Conservation (phyloP, 2,888 invertebrate species). For the Cerceris rybyensis region DNA sequence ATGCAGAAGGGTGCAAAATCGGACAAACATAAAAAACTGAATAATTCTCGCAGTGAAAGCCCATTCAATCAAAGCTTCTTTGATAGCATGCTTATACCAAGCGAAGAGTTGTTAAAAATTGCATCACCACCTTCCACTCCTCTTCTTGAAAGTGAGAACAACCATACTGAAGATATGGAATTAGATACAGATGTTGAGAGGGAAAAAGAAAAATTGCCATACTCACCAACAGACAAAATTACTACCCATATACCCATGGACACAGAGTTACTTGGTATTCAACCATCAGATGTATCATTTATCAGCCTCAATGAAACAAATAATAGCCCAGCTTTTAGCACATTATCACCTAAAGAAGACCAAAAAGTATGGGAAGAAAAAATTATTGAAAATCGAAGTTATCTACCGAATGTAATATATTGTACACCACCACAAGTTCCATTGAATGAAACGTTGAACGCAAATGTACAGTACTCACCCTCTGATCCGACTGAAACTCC, state of each 20-base stretch:
- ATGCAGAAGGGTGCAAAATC: conserved; percentile 56
- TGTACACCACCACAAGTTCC: conserved; percentile 3
- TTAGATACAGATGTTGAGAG: conserved; percentile 78
- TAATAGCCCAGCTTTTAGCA: conserved; percentile 29
- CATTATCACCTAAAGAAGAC: conserved; percentile 18
- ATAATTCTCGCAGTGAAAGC: conserved; percentile 66
- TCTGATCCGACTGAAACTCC: conserved; percentile 21
- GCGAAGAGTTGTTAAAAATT: conserved; percentile 48
- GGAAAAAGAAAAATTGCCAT: conserved; percentile 74
- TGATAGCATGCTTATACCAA: conserved; percentile 68
- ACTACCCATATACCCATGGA: conserved; percentile 64
- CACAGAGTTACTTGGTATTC: conserved; percentile 69
- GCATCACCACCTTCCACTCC: conserved; percentile 58
- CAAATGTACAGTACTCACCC: conserved; percentile 56
- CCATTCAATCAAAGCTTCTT: conserved; percentile 75
- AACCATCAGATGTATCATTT: conserved; percentile 71
- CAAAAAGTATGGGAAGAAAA: conserved; percentile 24
- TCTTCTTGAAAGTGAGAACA: conserved; percentile 45
- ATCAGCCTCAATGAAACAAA: conserved; percentile 50
- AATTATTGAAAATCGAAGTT: conserved; percentile 47
- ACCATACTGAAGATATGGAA: conserved; percentile 77
- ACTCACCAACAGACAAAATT: conserved; percentile 77
- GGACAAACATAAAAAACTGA: conserved; percentile 37
- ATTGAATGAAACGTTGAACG: conserved; percentile 26
- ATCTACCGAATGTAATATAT: conserved; percentile 33